Base-by-base conservation (phyloP, 1,140 invertebrate genomes). In the Vanessa tameamea region DNA sequence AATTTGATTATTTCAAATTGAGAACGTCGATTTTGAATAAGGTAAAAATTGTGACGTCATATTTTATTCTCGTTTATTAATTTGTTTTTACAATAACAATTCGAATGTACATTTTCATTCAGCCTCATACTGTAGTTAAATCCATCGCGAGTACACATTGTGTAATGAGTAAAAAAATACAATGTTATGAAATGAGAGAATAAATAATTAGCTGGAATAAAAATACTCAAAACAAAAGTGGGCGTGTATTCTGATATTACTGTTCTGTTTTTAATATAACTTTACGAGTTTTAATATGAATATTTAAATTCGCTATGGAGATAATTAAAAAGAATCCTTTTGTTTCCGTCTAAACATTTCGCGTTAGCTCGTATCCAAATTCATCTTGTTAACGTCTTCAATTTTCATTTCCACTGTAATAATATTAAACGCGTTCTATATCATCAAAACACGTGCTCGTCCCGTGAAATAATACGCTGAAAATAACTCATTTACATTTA, bases 401-500 rank as follows among this genome's bases (percentile, higher is more conserved):
- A 51, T n/a, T 51, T 51, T n/a, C 13, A n/a, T 51, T 15, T 14
- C 13, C 13, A 51, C 0, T 51, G 48, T 51, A 51, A 51, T 51
- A 14, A 20, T 55, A 55, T 5, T 20, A 16, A 55, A 57, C 11
- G 23, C 4, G n/a, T 53, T 53, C n/a, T 16, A 53, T 16, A 53
- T 16, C n/a, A 53, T 53, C 12, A 15, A 59, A 31, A 23, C 26
- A 57, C 51, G 37, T 43, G 59, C 47, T 47, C 20, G 31, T 66
- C 20, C 50, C 26, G 48, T 72, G 20, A 14, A 63, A 67, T 63
- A 51, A 67, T 50, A 63, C 5, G 31, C 64, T 64, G 57, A 73
- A 68, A 69, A 66, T 68, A 73, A 23, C 47, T 64, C 61, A 68
- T 73, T 73, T 61, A 57, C 48, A 37, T 73, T 73, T 68, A 73